phyloP scores from a whole-genome alignment of 2,797 vertebrate species.

The Arrhamphus sclerolepis region DNA sequence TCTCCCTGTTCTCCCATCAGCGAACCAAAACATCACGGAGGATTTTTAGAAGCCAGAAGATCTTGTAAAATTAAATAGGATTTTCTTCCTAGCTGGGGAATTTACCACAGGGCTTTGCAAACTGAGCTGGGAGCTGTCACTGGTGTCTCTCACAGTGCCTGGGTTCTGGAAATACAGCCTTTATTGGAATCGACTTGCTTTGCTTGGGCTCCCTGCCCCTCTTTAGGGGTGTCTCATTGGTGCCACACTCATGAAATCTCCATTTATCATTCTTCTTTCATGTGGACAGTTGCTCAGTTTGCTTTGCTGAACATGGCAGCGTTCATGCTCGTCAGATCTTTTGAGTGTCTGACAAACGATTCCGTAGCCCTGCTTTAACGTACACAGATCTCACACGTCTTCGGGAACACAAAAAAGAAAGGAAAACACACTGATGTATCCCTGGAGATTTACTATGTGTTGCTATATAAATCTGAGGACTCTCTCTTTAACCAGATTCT shows the following conservation, averaged over 20 bases:
- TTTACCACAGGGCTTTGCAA: constrained; percentile 76
- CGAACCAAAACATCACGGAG: constrained; percentile 67
- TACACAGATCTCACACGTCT: background rate
- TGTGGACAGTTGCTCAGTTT: constrained; percentile 58
- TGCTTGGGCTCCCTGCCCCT: constrained; percentile 69
- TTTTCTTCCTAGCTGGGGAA: constrained; percentile 78
- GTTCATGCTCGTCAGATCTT: constrained; percentile 13
- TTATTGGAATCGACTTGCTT: constrained; percentile 71
- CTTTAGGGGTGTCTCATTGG: constrained; percentile 65
- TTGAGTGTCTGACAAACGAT: constrained; percentile 17
- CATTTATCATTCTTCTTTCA: constrained; percentile 60
- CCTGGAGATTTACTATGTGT: background rate
- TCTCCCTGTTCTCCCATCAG: constrained; percentile 40
- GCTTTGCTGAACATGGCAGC: constrained; percentile 15
- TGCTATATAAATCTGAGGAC: background rate
- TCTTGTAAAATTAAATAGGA: constrained; percentile 83
- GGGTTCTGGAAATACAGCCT: constrained; percentile 71
- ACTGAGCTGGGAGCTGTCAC: constrained; percentile 73
- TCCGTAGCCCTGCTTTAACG: constrained; percentile 3
- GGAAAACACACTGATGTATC: background rate
- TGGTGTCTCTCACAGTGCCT: constrained; percentile 66
- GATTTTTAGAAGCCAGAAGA: constrained; percentile 74
- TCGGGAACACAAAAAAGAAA: background rate
- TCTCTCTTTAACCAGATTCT: background rate
- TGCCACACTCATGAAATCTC: constrained; percentile 70